A percentile compares a stretch with the other conserved stretches of the same genome.
These are phyloP conservation scores for Chiloscyllium plagiosum DNA, from an alignment of 2,113 vertebrate species.

Conservation along the genomic window DNA sequence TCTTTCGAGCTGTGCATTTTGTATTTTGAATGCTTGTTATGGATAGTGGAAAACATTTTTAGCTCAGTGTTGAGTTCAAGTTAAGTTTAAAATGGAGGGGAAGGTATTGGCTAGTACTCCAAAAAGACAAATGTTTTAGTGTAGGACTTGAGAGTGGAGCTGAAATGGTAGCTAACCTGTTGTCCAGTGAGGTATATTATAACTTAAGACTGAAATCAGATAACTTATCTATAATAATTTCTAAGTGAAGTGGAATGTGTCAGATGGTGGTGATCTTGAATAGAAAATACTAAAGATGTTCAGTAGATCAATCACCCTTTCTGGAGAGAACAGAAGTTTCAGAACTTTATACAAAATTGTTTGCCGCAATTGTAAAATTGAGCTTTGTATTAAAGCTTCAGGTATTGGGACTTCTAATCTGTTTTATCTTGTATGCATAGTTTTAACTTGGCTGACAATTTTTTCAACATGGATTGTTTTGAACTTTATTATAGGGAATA, in stretches of 20 bases:
- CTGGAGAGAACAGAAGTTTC: not conserved
- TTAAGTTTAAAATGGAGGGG: not conserved
- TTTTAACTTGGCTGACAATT: not conserved
- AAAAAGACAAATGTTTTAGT: not conserved
- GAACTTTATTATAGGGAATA: not conserved
- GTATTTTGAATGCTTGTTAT: not conserved
- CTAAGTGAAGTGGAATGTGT: not conserved
- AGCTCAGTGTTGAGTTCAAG: not conserved
- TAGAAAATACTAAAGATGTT: not conserved
- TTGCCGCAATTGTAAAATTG: not conserved
- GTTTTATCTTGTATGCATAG: not conserved
- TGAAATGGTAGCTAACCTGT: not conserved
- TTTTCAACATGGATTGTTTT: not conserved
- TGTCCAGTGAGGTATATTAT: not conserved
- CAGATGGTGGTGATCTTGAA: not conserved
- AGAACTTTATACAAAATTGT: not conserved
- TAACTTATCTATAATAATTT: not conserved
- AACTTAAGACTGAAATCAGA: not conserved
- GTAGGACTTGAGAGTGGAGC: not conserved
- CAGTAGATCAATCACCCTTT: not conserved
- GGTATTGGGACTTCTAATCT: not conserved
- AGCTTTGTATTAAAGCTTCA: not conserved
- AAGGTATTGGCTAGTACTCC: not conserved
- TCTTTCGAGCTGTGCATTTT: not conserved
- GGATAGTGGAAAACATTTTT: not conserved